These are phyloP conservation scores for Cancer borealis DNA, from an alignment of 2,888 invertebrate species.

Conservation along the genomic window DNA sequence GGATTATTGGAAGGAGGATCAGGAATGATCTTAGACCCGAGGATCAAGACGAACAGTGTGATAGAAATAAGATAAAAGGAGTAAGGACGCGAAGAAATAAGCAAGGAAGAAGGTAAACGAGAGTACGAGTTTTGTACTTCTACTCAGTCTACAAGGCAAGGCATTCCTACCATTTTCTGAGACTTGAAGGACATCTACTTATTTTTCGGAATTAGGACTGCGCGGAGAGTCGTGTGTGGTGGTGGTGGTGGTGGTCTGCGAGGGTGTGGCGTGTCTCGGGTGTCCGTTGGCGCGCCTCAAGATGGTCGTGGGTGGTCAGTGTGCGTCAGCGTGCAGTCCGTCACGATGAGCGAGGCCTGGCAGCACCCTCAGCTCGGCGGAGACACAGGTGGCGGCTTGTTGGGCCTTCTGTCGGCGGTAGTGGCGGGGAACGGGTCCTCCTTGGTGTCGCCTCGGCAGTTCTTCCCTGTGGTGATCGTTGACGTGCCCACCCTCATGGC, in stretches of 20 bases:
- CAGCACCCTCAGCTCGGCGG: not conserved
- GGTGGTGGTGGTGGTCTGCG: not conserved
- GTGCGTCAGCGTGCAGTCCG: not conserved
- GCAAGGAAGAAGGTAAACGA: not conserved
- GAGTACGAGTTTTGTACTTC: not conserved
- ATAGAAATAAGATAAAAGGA: not conserved
- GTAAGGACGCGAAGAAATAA: not conserved
- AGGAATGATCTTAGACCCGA: not conserved
- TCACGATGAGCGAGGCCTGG: not conserved
- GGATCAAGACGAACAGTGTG: not conserved
- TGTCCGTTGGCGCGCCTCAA: not conserved
- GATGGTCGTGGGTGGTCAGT: not conserved
- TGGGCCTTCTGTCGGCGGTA: not conserved
- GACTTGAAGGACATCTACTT: not conserved
- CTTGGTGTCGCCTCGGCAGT: not conserved
- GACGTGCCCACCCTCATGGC: slow-evolving; percentile 70
- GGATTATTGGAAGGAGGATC: not conserved
- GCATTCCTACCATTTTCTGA: not conserved
- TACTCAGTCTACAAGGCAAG: not conserved
- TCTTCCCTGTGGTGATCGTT: not conserved
- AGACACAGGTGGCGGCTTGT: not conserved
- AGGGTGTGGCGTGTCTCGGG: not conserved
- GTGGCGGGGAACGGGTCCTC: not conserved
- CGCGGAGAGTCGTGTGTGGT: not conserved
- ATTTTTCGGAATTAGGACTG: too few relatives aligned